Percentiles rank a stretch among this genome's conserved stretches.
Conservation (phyloP, 2,797 vertebrate species). For the Lophius americanus region DNA sequence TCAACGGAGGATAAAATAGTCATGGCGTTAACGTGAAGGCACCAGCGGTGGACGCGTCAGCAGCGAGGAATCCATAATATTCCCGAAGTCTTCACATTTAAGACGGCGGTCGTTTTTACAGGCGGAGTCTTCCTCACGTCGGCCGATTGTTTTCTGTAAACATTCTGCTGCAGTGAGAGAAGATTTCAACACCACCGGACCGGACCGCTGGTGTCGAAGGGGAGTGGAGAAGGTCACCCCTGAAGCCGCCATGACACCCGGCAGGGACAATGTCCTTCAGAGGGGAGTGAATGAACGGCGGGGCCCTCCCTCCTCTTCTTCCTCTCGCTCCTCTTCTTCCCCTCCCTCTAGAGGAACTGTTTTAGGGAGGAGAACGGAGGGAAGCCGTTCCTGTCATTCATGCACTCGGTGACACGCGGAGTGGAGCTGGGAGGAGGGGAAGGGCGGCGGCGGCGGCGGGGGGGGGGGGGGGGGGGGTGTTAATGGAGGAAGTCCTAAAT, state of each 20-base stretch:
- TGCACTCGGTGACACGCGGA: constrained; percentile 23
- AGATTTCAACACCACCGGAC: no score
- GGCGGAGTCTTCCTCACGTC: no score
- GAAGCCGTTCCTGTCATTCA: constrained; percentile 19
- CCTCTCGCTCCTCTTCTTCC: neutral
- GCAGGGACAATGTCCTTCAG: neutral
- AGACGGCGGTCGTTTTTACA: no score
- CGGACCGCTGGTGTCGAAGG: constrained; percentile 1
- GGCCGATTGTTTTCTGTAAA: no score
- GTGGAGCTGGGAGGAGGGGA: neutral
- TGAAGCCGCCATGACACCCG: constrained; percentile 69
- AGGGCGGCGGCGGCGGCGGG: neutral
- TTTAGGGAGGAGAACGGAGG: neutral
- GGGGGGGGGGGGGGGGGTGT: neutral
- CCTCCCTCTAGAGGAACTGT: constrained; percentile 7
- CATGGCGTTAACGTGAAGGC: no score
- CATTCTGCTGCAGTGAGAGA: no score
- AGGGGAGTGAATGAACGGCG: constrained; percentile 2
- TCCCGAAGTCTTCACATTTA: no score
- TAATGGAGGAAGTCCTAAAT: constrained; percentile 33
- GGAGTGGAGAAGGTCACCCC: constrained; percentile 60
- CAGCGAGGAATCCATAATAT: no score
- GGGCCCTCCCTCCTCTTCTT: constrained; percentile 4
- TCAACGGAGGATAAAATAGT: no score
- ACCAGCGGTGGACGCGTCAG: no score